Evolutionary conservation across 2,113 vertebrate genomes (phyloP).

Genomic region (Microtus ochrogaster): DNA sequence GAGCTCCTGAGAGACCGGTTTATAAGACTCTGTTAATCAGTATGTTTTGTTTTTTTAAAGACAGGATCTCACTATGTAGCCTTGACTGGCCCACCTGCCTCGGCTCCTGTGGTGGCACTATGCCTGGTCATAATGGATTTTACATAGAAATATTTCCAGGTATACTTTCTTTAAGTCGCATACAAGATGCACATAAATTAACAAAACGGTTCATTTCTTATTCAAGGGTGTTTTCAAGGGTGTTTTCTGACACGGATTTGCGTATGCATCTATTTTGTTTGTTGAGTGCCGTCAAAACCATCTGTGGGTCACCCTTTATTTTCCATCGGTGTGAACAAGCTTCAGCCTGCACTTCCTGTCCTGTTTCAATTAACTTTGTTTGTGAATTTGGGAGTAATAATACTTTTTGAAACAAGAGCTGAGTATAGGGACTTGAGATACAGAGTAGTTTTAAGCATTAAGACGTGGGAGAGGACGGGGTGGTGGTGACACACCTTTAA

Average conservation of each 20-base stretch:
- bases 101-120: background rate
- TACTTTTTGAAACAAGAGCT: background rate
- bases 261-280: background rate
- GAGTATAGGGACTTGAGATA: background rate
- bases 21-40: slow-evolving; percentile 71
- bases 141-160: background rate
- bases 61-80: background rate
- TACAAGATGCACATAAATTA: background rate
- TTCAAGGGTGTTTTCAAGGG: background rate
- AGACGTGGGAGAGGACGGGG: background rate
- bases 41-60: background rate
- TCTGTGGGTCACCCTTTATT: background rate
- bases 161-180: background rate
- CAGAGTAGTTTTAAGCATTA: background rate
- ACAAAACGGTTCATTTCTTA: background rate
- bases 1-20: slow-evolving; percentile 53
- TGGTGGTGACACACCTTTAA: background rate
- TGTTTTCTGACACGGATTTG: background rate
- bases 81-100: background rate
- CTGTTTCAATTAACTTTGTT: background rate
- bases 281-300: background rate
- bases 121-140: background rate
- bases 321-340: background rate
- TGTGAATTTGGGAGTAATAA: background rate
- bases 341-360: background rate